Evolutionary conservation across 2,797 vertebrate species (phyloP).

Genomic region (Antrozous pallidus): DNA sequence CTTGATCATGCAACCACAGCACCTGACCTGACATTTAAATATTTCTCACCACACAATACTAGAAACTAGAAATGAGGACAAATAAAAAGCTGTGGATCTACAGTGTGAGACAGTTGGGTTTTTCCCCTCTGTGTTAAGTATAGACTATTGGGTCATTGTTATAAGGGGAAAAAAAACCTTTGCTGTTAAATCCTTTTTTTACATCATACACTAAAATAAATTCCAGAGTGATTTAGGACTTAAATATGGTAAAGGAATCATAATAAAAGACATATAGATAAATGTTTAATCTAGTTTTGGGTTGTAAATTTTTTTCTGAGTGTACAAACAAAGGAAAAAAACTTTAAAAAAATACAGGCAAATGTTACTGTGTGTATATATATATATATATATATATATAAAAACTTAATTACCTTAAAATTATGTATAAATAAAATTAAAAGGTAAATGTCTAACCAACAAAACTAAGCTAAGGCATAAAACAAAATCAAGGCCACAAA

Average conservation of each 20-base stretch:
- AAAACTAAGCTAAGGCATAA: conserved; percentile 33
- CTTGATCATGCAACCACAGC: background rate
- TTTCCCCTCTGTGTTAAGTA: background rate
- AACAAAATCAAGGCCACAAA: conserved; percentile 47
- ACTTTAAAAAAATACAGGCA: background rate
- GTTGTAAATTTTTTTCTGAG: conserved; percentile 1
- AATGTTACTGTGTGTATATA: background rate
- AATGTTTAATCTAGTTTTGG: background rate
- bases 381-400: too few relatives aligned
- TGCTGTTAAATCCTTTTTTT: background rate
- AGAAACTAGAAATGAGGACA: background rate
- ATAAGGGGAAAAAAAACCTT: background rate
- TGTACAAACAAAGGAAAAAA: background rate
- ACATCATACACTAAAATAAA: background rate
- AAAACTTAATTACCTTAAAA: conserved; percentile 6
- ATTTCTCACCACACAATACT: background rate
- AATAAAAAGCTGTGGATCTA: background rate
- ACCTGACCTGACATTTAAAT: conserved; percentile 5
- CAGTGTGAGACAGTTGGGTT: background rate
- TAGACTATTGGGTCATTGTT: background rate
- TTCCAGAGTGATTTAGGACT: background rate
- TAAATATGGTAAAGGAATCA: background rate
- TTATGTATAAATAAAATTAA: conserved; percentile 30
- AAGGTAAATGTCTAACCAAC: conserved; percentile 43
- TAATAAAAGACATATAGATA: conserved; percentile 28